Base-by-base conservation (phyloP, 2,113 vertebrate species). In the Caracal caracal region DNA sequence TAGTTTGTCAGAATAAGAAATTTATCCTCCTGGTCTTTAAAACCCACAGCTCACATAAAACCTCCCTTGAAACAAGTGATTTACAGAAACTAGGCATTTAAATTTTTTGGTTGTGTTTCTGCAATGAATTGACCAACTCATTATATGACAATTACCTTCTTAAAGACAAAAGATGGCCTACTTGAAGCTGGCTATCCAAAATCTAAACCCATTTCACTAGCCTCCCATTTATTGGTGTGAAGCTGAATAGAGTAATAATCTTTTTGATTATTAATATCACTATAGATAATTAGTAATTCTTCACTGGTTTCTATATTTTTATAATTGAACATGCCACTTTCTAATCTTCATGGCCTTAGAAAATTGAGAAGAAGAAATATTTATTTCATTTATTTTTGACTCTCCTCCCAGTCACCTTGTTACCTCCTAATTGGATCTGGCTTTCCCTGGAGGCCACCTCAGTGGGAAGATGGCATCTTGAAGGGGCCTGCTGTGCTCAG, bases 1-100 rank as follows among this genome's bases (percentile, higher is more conserved):
- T 2, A 56, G 71, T 37, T 88, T 49, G 68, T 92, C 59, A 95
- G 7, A 49, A 30, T 68, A 71, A 65, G 49, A 65, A 76, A 76
- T 78, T 90, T 90, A 86, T 70, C 40, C 89, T 11, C 20, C 26
- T 68, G 3, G 3, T 43, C n/a, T 81, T 95, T n/a, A 94, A 92
- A 80, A 93, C 6, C 53, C 51, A 93, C 5, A 71, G 66, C n/a
- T 40, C 61, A 94, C 37, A 40, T 33, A 96, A 68, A 95, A 92
- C 10, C 6, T 86, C 53, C 47, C 71, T 37, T 79, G 49, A 92
- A 85, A 84, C 33, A 93, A 65, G 1, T 9, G 0, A 75, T 56
- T 53, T 61, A 94, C 83, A 84, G 56, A 88, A 97, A 63, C 26
- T 49, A 53, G 20, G n/a, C 20, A 82, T n/a, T 85, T 40, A 70